Evolutionary conservation across 2,888 invertebrate species (phyloP), one percentile per base, ranked within the genome.

Genomic region (Baccha elongata): DNA sequence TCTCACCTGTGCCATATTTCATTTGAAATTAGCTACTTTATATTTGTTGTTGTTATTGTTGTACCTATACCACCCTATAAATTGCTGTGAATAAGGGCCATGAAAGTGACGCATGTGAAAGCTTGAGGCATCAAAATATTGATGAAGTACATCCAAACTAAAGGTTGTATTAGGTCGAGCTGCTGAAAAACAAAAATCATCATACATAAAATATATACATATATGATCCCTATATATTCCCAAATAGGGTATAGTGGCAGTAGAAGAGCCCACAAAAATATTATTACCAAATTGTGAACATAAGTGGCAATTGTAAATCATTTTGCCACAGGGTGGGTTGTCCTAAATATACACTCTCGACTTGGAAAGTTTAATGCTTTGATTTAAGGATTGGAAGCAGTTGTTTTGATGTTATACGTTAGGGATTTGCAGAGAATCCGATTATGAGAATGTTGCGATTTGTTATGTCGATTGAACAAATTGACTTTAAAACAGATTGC

Each of bases 281-380:
- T 83, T 73, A 83, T 64, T 78, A 68, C 78, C 72, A 78, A 78
- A 83, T 83, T 83, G 78, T 83, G 72, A 73, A 73, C 78, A 83
- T 72, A 83, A 83, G 83, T 83, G 83, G 78, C 83, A 78, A 78
- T 72, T 83, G 83, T 83, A 83, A 83, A 83, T 83, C 83, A 83
- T 78, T 83, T 73, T 68, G 48, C 76, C 55, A 29, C 42, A 55
- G 62, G 76, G 58, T 75, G 29, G 15, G 72, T 78, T 58, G 65
- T 71, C 62, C 68, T 67, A 78, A 78, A 71, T 78, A 78, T 50
- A 62, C 62, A 58, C 53, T 21, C 48, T 19, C 21, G 32, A 55
- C 50, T n/a, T n/a, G n/a, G n/a, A n/a, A 46, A 64, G 64, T 76
- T 78, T 67, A 55, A 73, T 50, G 78, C 48, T 64, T 72, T 44